Evolutionary conservation across 2,797 vertebrate genomes (phyloP), one percentile per base, ranked within the genome.

Genomic region (Mus caroli): DNA sequence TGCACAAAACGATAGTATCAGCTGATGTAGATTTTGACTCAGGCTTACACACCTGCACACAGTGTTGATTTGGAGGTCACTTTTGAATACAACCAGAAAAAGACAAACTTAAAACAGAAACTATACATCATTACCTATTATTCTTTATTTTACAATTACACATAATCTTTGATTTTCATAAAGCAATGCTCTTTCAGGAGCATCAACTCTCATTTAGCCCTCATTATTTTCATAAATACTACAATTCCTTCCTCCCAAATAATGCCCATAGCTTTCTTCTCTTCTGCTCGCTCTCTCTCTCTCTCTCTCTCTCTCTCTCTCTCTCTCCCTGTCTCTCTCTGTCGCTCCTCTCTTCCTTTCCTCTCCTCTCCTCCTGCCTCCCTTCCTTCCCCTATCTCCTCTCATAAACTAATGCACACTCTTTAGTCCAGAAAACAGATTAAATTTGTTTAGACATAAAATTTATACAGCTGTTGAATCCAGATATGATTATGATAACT

Each of bases 1-100:
- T 89, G 73, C 13, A 88, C 80, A 60, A 92, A 85, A 91, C 0
- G 1, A 56, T 82, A 40, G 43, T 78, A 88, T 76, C 46, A 79
- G 95, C 37, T 62, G 54, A 76, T 58, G 80, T 75, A 82, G 24
- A 54, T 37, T 75, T 64, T 88, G 85, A 95, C 24, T 64, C 93
- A 90, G 80, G 43, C 37, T 80, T 24, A 12, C 9, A 40, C 40
- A 17, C 76, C 34, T 60, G 20, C 20, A 43, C 17, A 89, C n/a
- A 95, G 10, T 20, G n/a, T 62, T 34, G 89, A 75, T 43, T 73
- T 46, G 40, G 62, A 52, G 31, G 78, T 87, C 79, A 84, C 40
- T 88, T 94, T 78, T 20, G 37, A 85, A 91, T 0, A 0, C 62
- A 28, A 50, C 88, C 62, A 83, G 84, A 69, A 77, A 95, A 93